phyloP scores from a whole-genome alignment of 2,888 invertebrate species.

The Odontocerum albicorne region DNA sequence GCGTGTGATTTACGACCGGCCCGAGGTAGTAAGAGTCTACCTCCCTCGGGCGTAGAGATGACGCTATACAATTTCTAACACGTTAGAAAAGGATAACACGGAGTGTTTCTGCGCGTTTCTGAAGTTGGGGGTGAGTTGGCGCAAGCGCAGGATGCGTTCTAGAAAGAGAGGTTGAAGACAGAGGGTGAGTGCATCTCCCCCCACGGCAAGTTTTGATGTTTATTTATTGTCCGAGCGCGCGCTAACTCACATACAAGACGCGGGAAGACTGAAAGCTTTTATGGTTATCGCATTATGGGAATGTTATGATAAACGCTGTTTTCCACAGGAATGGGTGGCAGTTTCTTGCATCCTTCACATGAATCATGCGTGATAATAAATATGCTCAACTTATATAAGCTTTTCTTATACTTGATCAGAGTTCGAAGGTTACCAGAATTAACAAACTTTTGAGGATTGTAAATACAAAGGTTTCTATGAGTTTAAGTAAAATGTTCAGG shows the following conservation, averaged over 20 bases:
- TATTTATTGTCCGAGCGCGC: conserved; percentile 32
- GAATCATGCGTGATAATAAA: too few species aligned
- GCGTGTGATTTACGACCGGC: conserved; percentile 54
- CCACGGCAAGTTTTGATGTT: conserved; percentile 28
- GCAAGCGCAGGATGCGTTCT: conserved; percentile 19
- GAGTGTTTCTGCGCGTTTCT: conserved; percentile 4
- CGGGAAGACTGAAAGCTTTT: conserved; percentile 29
- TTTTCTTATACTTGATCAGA: too few species aligned
- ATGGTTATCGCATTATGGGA: conserved; percentile 27
- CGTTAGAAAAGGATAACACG: conserved; percentile 10
- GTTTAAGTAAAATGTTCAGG: too few species aligned
- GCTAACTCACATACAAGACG: conserved; percentile 30
- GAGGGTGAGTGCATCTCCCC: conserved; percentile 37
- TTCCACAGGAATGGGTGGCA: conserved; percentile 4
- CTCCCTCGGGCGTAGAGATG: conserved; percentile 20
- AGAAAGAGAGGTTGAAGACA: conserved; percentile 38
- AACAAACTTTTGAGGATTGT: too few species aligned
- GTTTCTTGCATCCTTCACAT: too few species aligned
- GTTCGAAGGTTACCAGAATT: too few species aligned
- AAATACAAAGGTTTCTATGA: too few species aligned
- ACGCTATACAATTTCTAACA: background rate
- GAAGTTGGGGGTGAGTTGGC: conserved; percentile 21
- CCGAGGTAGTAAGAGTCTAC: conserved; percentile 21
- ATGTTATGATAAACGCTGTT: conserved; percentile 24
- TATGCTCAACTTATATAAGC: too few species aligned